A percentile compares a stretch with the other conserved stretches of the same genome.
phyloP scores from a whole-genome alignment of 2,797 vertebrate genomes.

The Picus viridis region DNA sequence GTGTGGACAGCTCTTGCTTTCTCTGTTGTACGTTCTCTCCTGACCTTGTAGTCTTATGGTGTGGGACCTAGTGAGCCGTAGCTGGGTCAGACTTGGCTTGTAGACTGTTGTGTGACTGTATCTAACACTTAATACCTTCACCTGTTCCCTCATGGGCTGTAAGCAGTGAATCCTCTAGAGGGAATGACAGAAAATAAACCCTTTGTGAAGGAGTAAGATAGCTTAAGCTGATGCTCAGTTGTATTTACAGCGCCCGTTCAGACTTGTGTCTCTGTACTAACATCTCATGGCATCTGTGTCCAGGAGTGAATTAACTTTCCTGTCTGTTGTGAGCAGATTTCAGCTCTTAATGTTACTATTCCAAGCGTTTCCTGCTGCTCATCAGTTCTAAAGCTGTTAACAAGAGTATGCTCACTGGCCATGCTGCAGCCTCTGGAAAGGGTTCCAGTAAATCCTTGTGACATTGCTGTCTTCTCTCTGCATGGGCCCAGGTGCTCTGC shows the following conservation, averaged over 20 bases:
- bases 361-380: not conserved
- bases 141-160: not conserved
- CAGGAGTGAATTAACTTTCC: constrained; percentile 24
- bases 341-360: not conserved
- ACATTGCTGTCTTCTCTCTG: not conserved
- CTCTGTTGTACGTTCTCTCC: not conserved
- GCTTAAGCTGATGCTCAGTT: not conserved
- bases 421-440: not conserved
- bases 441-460: not conserved
- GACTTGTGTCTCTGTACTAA: not conserved
- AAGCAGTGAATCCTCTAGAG: not conserved
- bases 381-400: not conserved
- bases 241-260: not conserved
- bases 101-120: not conserved
- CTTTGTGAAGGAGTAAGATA: not conserved
- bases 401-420: not conserved
- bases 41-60: not conserved
- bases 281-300: not conserved
- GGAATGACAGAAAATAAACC: not conserved
- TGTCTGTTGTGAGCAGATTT: not conserved
- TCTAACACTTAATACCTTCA: not conserved
- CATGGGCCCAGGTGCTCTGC: fast-evolving
- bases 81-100: not conserved
- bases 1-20: not conserved
- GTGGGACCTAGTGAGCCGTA: not conserved